Evolutionary conservation across 2,113 vertebrate genomes (phyloP).

Genomic region (Macquaria ambigua): DNA sequence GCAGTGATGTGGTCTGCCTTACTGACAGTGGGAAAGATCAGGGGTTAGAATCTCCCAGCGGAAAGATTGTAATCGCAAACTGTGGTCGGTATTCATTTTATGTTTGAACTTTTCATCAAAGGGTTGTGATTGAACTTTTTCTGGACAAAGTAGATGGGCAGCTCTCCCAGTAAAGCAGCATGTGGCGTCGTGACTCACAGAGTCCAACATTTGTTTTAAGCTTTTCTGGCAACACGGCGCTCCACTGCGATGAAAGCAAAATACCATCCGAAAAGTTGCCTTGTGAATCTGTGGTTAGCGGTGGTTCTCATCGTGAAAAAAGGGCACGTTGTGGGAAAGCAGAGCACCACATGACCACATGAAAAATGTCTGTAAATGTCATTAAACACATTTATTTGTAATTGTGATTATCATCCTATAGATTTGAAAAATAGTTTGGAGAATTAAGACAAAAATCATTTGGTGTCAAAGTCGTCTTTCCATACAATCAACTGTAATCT

Average conservation of each 20-base stretch:
- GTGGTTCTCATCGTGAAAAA: slow-evolving; percentile 1
- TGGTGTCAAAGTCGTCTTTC: background rate
- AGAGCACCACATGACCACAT: background rate
- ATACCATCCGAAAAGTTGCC: background rate
- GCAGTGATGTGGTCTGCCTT: background rate
- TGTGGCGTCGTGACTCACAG: slow-evolving; percentile 21
- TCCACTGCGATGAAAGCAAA: slow-evolving; percentile 8
- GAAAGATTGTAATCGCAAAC: slow-evolving; percentile 23
- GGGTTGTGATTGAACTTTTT: slow-evolving; percentile 22
- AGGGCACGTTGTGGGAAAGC: background rate
- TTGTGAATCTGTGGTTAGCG: slow-evolving; percentile 5
- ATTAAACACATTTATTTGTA: background rate
- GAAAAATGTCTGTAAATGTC: background rate
- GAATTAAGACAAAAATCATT: background rate
- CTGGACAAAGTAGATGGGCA: slow-evolving; percentile 1
- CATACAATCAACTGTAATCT: background rate
- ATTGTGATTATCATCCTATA: background rate
- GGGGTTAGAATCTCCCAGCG: slow-evolving; percentile 15
- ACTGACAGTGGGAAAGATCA: slow-evolving; percentile 35
- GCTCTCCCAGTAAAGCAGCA: slow-evolving; percentile 19
- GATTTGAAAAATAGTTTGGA: background rate
- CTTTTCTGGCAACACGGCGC: slow-evolving; percentile 1
- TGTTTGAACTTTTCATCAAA: slow-evolving; percentile 42
- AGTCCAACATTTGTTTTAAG: slow-evolving; percentile 19
- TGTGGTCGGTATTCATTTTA: slow-evolving; percentile 3